Conservation (phyloP, 1,140 invertebrate species). For the Sitophilus oryzae region DNA sequence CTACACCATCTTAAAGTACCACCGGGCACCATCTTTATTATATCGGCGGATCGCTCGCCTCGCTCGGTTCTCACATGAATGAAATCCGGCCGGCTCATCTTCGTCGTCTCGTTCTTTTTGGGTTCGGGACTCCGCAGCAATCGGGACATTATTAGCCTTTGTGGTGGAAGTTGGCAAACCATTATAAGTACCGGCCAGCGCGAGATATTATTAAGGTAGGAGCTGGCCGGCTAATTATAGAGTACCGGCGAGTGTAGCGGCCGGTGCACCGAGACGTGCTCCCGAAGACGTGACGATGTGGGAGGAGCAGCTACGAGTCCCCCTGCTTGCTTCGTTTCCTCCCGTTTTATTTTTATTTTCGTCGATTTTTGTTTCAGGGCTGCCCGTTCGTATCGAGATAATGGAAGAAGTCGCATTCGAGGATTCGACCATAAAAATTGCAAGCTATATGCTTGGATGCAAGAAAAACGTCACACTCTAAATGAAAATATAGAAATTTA, state of each 20-base stretch:
- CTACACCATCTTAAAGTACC: no score
- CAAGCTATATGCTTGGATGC: no score
- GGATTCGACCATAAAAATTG: no score
- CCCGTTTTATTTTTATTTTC: background rate
- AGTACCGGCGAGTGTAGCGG: constrained; percentile 23
- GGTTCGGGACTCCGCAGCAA: constrained; percentile 9
- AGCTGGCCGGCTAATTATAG: constrained; percentile 30
- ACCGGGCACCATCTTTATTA: no score
- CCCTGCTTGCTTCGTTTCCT: constrained; percentile 1
- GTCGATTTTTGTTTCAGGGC: no score
- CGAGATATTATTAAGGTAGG: constrained; percentile 31
- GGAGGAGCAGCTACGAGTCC: constrained; percentile 19
- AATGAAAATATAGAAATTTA: no score
- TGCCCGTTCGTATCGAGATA: background rate
- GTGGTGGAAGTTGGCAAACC: constrained; percentile 31
- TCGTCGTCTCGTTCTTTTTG: constrained; percentile 2
- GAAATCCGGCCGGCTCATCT: constrained; percentile 9
- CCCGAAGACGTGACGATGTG: constrained; percentile 31
- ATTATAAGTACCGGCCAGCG: constrained; percentile 21
- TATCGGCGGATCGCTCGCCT: no score
- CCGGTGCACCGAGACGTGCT: constrained; percentile 29
- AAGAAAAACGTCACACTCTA: no score
- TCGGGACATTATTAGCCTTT: constrained; percentile 21
- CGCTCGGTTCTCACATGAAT: constrained; percentile 19
- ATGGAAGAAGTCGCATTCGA: background rate